Base-by-base conservation (phyloP, 2,113 vertebrate species). In the Dascyllus trimaculatus region DNA sequence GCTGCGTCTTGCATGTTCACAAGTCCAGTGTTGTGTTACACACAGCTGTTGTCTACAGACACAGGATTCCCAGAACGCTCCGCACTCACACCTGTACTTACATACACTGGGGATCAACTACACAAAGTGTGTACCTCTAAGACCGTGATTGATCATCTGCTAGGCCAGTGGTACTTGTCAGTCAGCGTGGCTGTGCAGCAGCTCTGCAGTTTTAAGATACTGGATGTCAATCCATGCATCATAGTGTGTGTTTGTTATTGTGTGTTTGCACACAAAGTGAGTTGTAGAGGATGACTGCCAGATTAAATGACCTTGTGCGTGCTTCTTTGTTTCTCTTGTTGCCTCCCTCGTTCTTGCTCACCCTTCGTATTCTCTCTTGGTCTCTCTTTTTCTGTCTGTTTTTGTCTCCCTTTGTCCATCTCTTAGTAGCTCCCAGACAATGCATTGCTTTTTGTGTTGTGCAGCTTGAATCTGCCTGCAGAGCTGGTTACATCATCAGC, bases 401-500 rank as follows among this genome's bases (percentile, higher is more conserved):
- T 51, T 13, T 14, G 4, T n/a, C 24, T 48, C 11, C 58, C 32
- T 5, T 35, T 35, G 9, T 35, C 32, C 32, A 4, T 75, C n/a
- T 60, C 19, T 62, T 24, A 75, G 25, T 40, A 66, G n/a, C 56
- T 68, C 72, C 64, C 46, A 68, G 35, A 71, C 22, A 29, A 71
- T 53, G 75, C 62, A 53, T 29, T 63, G 68, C 38, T 24, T 26
- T 56, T 43, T 78, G 6, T 25, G n/a, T 84, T 26, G 68, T 76
- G 65, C 29, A 13, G 61, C 62, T 71, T 54, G 17, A 32, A 24
- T 81, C 52, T 61, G 66, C 63, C 80, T 51, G 70, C 87, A 77
- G 79, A 72, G 78, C 25, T 10, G 51, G 85, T 93, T 88, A 86
- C 87, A 78, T 90, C 89, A 91, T 40, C 78, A 54, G 70, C 92